Percentiles rank a stretch among this genome's conserved stretches.
Conservation (phyloP, 1,140 invertebrate genomes). For the Lutraria rhynchaena region DNA sequence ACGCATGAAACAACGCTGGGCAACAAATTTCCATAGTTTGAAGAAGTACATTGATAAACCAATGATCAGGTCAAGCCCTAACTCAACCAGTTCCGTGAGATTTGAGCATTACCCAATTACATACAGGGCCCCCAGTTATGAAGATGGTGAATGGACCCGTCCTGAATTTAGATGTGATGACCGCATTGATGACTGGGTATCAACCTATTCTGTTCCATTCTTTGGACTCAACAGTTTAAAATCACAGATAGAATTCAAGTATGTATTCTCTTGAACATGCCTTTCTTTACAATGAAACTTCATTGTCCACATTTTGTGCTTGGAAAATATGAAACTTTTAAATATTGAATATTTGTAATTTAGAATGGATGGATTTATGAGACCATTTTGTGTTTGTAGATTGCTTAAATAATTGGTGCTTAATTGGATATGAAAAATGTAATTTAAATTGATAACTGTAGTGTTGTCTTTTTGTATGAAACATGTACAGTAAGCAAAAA, state of each 20-base stretch:
- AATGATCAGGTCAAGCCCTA: slow-evolving; percentile 93
- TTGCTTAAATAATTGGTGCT: too few relatives aligned
- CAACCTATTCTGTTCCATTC: slow-evolving; percentile 97
- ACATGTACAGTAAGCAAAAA: too few relatives aligned
- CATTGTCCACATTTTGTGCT: too few relatives aligned
- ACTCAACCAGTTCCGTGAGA: slow-evolving; percentile 76
- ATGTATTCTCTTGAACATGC: too few relatives aligned
- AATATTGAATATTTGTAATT: too few relatives aligned
- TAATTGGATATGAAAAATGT: too few relatives aligned
- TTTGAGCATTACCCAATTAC: slow-evolving; percentile 90
- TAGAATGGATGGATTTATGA: too few relatives aligned
- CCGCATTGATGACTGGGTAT: slow-evolving; percentile 93
- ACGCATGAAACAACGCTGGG: slow-evolving; percentile 94
- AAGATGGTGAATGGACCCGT: slow-evolving; percentile 94
- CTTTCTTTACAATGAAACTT: too few relatives aligned
- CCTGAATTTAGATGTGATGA: slow-evolving; percentile 98
- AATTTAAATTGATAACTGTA: too few relatives aligned
- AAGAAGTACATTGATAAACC: slow-evolving; percentile 97
- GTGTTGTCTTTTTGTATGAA: too few relatives aligned
- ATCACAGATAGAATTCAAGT: slow-evolving; percentile 81
- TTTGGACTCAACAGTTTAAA: slow-evolving; percentile 98
- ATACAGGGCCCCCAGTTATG: slow-evolving; percentile 85
- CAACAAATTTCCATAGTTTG: slow-evolving; percentile 94
- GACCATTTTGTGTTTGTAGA: too few relatives aligned
- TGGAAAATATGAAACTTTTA: too few relatives aligned